Base-by-base conservation (phyloP, 1,140 invertebrate species). In the Drosophila micromelanica region DNA sequence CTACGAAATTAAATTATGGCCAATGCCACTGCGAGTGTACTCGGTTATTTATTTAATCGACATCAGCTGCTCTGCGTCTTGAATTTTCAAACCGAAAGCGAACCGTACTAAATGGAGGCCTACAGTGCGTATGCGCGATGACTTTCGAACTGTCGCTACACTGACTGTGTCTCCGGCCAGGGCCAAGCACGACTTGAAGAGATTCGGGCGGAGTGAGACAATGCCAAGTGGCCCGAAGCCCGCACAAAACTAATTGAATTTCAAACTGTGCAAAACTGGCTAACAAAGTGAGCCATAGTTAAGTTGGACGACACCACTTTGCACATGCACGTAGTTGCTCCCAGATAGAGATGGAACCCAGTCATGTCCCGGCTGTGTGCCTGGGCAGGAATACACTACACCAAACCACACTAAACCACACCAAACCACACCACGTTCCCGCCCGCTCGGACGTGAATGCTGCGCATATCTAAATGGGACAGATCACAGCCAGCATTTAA, bases 221-320 rank as follows among this genome's bases (percentile, higher is more conserved):
- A 77, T 77, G 74, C 49, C 60, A 59, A 70, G 64, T 62, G 75
- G 30, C 69, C 69, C 62, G 60, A 71, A 61, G 59, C 67, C 67
- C 84, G 71, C 79, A 78, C 80, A 80, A 87, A 87, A 87, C 82
- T 87, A 87, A 87, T 87, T 87, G 84, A 87, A 87, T 87, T 87
- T 89, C 81, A 87, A 87, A 87, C 82, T 87, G 75, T 86, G 84
- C 78, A 42, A 64, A 87, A 89, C 79, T 87, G 78, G 84, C 86
- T 89, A 82, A 87, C 84, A 89, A 89, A 87, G 75, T 87, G 72
- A 89, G 77, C 76, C 78, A 49, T 73, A 78, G 76, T 78, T 78
- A 75, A 80, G 74, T 86, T 85, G 65, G 59, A 59, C 59, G 62
- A 67, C 52, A 49, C 35, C 70, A 73, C 71, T 55, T 59, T 68